phyloP scores from a whole-genome alignment of 2,888 invertebrate species.

The Andricus quercusramuli region DNA sequence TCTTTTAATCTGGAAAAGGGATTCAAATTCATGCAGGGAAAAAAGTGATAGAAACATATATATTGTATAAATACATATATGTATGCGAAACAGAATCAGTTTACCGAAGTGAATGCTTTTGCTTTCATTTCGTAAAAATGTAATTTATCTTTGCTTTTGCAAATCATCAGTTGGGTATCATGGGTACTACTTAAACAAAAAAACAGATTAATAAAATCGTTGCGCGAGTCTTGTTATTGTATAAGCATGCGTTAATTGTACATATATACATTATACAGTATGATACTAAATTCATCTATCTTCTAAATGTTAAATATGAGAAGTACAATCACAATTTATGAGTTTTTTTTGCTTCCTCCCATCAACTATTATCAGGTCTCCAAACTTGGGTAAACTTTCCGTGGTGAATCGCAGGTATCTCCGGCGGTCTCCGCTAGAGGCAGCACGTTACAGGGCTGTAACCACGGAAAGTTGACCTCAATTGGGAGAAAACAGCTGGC shows the following conservation, averaged over 20 bases:
- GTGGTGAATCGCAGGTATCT: no score
- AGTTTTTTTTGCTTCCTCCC: not conserved
- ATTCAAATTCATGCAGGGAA: not conserved
- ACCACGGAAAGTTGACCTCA: no score
- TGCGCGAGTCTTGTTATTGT: constrained; percentile 18
- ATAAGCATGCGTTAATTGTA: constrained; percentile 24
- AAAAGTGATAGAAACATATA: constrained; percentile 5
- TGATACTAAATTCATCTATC: constrained; percentile 8
- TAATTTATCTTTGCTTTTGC: not conserved
- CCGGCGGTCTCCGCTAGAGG: no score
- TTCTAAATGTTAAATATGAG: constrained; percentile 14
- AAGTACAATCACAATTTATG: constrained; percentile 5
- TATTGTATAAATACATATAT: not conserved
- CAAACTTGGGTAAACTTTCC: no score
- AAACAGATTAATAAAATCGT: not conserved
- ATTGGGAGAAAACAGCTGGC: no score
- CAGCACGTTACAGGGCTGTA: no score
- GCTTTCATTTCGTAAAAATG: not conserved
- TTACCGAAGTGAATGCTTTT: not conserved
- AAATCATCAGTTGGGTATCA: not conserved
- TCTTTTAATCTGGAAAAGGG: not conserved
- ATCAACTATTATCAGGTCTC: not conserved
- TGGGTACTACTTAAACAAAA: not conserved
- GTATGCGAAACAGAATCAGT: not conserved
- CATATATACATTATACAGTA: constrained; percentile 15